These are phyloP conservation scores for Falco cherrug DNA, from an alignment of 2,797 vertebrate species.

Conservation along the genomic window DNA sequence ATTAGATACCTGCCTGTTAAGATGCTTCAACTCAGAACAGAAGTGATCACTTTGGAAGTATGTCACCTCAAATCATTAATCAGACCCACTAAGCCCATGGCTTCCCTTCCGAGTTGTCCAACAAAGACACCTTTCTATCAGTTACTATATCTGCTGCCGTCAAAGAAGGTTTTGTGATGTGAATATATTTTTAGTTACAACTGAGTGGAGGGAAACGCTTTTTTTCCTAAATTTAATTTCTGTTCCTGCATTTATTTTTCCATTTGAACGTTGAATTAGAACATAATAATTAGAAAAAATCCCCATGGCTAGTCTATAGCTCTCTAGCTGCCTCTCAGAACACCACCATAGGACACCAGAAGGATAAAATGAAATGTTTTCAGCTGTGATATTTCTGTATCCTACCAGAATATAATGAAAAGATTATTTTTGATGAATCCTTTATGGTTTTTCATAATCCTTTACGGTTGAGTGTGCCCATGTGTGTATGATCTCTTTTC, in stretches of 20 bases:
- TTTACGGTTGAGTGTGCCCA: neutral
- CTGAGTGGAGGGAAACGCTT: neutral
- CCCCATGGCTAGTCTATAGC: neutral
- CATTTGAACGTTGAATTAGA: neutral
- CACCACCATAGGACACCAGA: neutral
- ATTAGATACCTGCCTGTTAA: neutral
- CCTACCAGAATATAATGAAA: neutral
- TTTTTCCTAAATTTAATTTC: neutral
- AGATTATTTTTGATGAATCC: neutral
- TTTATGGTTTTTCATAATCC: neutral
- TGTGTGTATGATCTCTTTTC: neutral
- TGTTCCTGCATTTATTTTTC: neutral
- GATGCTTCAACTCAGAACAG: neutral
- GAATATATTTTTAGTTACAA: neutral
- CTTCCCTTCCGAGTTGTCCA: neutral
- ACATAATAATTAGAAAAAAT: neutral
- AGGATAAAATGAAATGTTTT: neutral
- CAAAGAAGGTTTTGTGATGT: neutral
- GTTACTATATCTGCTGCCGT: neutral
- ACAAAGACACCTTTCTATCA: neutral
- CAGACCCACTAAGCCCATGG: neutral
- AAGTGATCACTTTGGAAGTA: neutral
- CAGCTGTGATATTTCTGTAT: neutral
- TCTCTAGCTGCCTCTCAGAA: neutral
- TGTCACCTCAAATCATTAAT: neutral